phyloP scores from a whole-genome alignment of 2,888 invertebrate genomes.

The Malthinus flaveolus region DNA sequence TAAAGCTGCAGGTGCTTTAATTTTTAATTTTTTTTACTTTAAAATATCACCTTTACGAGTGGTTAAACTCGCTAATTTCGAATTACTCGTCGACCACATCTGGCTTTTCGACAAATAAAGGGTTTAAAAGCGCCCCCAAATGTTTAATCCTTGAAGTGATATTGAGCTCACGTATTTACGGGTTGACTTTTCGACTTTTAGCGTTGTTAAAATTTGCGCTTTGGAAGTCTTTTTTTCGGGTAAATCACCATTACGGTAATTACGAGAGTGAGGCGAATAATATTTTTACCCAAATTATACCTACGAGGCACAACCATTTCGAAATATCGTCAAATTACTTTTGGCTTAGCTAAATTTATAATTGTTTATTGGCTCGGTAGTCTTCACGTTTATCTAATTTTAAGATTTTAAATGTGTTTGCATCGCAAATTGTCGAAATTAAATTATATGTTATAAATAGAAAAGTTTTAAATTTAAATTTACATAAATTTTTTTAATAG shows the following conservation, averaged over 20 bases:
- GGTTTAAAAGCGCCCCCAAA: constrained; percentile 4
- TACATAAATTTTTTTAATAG: neutral
- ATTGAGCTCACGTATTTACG: constrained; percentile 15
- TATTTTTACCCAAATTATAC: neutral
- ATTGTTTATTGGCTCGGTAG: constrained; percentile 25
- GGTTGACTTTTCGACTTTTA: neutral
- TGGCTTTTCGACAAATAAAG: neutral
- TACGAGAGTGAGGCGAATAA: neutral
- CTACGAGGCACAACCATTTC: constrained; percentile 35
- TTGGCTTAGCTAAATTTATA: constrained; percentile 37
- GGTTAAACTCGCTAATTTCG: neutral
- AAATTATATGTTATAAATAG: too few species aligned
- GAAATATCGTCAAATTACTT: constrained; percentile 38
- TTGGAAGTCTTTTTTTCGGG: too few species aligned
- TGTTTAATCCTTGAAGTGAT: constrained; percentile 16
- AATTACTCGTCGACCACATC: constrained; percentile 3
- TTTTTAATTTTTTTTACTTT: constrained; percentile 11
- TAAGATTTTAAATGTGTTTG: constrained; percentile 1
- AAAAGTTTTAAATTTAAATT: neutral
- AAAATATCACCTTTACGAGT: neutral
- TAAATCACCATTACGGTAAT: too few species aligned
- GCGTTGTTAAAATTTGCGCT: neutral
- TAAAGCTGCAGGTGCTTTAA: constrained; percentile 48
- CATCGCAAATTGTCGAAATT: too few species aligned
- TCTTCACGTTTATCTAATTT: constrained; percentile 8